A percentile compares a stretch with the other conserved stretches of the same genome.
These are phyloP conservation scores for Watsonalla binaria DNA, from an alignment of 2,888 invertebrate genomes.

Conservation along the genomic window DNA sequence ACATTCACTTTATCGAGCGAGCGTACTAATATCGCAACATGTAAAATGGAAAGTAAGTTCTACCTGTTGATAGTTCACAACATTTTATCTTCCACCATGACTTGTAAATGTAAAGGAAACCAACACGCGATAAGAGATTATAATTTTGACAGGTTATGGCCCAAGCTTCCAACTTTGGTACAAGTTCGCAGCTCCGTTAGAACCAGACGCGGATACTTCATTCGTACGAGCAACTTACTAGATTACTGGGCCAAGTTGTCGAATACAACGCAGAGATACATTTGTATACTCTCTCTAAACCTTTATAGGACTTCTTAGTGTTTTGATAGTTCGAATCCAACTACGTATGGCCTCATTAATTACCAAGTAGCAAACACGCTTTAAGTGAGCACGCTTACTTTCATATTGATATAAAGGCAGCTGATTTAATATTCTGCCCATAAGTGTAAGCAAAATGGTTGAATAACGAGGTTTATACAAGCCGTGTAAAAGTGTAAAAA, in stretches of 20 bases:
- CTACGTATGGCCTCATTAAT: too few relatives aligned
- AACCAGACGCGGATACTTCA: background rate
- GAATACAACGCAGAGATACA: too few relatives aligned
- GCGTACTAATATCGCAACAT: background rate
- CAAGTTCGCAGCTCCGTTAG: background rate
- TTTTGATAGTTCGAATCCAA: too few relatives aligned
- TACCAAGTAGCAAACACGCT: too few relatives aligned
- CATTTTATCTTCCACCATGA: slow-evolving; percentile 19
- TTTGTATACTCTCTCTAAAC: too few relatives aligned
- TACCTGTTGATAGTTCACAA: slow-evolving; percentile 22
- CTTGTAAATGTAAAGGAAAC: slow-evolving; percentile 22
- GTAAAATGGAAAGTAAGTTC: slow-evolving; percentile 31
- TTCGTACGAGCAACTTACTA: too few relatives aligned
- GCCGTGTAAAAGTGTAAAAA: background rate
- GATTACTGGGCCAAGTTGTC: too few relatives aligned
- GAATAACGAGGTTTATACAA: background rate
- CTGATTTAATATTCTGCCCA: too few relatives aligned
- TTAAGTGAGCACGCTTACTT: too few relatives aligned
- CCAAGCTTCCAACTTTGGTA: background rate
- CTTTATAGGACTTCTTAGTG: too few relatives aligned
- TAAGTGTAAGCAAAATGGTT: background rate
- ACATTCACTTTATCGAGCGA: background rate
- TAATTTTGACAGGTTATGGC: background rate
- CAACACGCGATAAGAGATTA: background rate
- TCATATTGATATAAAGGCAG: too few relatives aligned